Evolutionary conservation across 2,113 vertebrate species (phyloP), one percentile per base, ranked within the genome.

Genomic region (Scophthalmus maximus): DNA sequence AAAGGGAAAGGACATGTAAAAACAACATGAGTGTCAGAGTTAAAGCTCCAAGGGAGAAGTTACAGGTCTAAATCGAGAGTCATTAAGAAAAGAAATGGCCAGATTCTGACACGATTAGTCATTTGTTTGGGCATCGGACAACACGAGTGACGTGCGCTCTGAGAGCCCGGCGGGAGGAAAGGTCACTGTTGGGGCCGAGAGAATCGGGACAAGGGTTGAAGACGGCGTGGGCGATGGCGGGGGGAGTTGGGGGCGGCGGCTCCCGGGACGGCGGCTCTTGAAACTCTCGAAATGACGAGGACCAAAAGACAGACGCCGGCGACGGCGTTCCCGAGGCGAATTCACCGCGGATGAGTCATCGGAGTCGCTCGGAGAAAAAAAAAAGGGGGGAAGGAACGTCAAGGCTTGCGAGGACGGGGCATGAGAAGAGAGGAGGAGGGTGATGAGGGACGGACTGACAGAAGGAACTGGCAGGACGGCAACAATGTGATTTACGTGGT

Each of bases 291-390:
- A 71, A 60, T 46, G 10, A 8, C 32, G 5, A 8, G 32, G 10
- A n/a, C n/a, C 32, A 47, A 38, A 52, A 76, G 62, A 57, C 44
- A 69, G 60, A 72, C 62, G 44, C 20, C 30, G 61, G 38, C 44
- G 78, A 73, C 38, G 71, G 85, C 63, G 76, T 69, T 82, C 72
- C 47, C 36, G 29, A 78, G 73, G 72, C 73, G 79, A 88, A 88
- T 87, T 89, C 64, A 68, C 65, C 65, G 40, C 17, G 4, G 27
- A 8, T 87, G 84, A 90, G 55, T 90, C 88, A 91, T 68, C 22
- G 46, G 12, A 55, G 60, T 51, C 4, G 46, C n/a, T 30, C 20
- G 58, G 66, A 85, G 85, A 87, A 86, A 8, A 47, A 32, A 32
- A 32, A 32, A 8, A 32, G 8, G 8, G 3, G 7, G 4, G 7